Conservation (phyloP, 2,113 vertebrate genomes). For the Ramphastos sulfuratus region DNA sequence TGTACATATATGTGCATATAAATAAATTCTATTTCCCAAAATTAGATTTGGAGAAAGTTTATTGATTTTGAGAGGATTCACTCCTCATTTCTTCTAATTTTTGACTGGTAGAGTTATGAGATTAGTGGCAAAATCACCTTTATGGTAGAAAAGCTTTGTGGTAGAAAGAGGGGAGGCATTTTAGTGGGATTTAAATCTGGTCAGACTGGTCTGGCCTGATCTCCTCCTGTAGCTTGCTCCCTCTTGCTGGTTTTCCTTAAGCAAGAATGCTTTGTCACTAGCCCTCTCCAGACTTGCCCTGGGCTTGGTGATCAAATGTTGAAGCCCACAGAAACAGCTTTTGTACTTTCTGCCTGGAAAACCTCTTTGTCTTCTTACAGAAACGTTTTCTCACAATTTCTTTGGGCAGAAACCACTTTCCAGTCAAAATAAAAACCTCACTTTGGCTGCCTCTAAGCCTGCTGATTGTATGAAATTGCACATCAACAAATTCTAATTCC, state of each 20-base stretch:
- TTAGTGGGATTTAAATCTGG: background rate
- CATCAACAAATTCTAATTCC: conserved; percentile 34
- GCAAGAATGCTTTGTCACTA: conserved; percentile 15
- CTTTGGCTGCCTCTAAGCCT: conserved; percentile 5
- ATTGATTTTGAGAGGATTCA: background rate
- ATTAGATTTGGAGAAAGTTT: background rate
- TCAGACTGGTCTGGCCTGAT: background rate
- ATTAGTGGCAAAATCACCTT: background rate
- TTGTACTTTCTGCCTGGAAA: conserved; percentile 55
- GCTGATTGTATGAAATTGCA: conserved; percentile 26
- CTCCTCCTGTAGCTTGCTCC: background rate
- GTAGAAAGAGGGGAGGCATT: background rate
- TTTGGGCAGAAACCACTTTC: conserved; percentile 47
- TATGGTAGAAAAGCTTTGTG: background rate
- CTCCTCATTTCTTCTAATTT: background rate
- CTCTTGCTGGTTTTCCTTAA: conserved; percentile 27
- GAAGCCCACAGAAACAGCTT: conserved; percentile 35
- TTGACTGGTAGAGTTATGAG: background rate
- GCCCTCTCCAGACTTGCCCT: conserved; percentile 19
- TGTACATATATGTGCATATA: background rate
- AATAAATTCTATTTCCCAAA: background rate
- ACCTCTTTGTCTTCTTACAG: conserved; percentile 29
- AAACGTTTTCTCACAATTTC: conserved; percentile 45
- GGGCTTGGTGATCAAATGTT: conserved; percentile 42
- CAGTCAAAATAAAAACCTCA: conserved; percentile 45